A percentile compares a stretch with the other conserved stretches of the same genome.
Evolutionary conservation across 2,113 vertebrate species (phyloP).

Genomic region (Spilogale gracilis): DNA sequence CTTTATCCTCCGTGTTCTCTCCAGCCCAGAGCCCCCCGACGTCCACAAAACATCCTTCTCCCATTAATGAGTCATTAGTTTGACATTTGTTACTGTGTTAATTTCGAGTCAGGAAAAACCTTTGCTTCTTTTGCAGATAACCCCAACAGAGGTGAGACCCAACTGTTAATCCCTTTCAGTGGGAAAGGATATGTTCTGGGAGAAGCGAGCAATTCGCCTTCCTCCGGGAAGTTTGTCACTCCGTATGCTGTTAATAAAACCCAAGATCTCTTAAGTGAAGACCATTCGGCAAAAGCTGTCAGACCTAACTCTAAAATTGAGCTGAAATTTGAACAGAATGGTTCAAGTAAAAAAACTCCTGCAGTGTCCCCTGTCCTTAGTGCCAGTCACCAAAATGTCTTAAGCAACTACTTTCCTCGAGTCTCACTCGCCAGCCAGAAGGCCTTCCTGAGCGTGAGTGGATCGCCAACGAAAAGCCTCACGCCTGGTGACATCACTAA

Average conservation of each 20-base stretch:
- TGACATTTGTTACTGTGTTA: background rate
- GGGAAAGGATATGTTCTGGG: slow-evolving; percentile 93
- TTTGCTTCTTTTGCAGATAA: slow-evolving; percentile 84
- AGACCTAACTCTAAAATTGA: slow-evolving; percentile 68
- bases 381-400: slow-evolving; percentile 46
- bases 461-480: slow-evolving; percentile 88
- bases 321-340: slow-evolving; percentile 64
- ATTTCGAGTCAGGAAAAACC: background rate
- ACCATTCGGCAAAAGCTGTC: background rate
- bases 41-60: background rate
- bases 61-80: background rate
- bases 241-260: slow-evolving; percentile 28
- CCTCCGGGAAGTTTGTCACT: slow-evolving; percentile 65
- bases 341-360: background rate
- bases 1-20: background rate
- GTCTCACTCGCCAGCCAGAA: slow-evolving; percentile 87
- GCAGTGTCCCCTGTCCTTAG: background rate
- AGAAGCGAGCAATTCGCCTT: slow-evolving; percentile 69
- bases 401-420: slow-evolving; percentile 84
- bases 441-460: slow-evolving; percentile 88
- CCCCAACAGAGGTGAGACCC: slow-evolving; percentile 77
- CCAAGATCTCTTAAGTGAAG: slow-evolving; percentile 39
- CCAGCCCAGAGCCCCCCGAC: background rate
- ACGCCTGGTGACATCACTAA: background rate
- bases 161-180: slow-evolving; percentile 91